Evolutionary conservation across 2,888 invertebrate genomes (phyloP), one percentile per base, ranked within the genome.

Genomic region (Iselma pallidipennis): DNA sequence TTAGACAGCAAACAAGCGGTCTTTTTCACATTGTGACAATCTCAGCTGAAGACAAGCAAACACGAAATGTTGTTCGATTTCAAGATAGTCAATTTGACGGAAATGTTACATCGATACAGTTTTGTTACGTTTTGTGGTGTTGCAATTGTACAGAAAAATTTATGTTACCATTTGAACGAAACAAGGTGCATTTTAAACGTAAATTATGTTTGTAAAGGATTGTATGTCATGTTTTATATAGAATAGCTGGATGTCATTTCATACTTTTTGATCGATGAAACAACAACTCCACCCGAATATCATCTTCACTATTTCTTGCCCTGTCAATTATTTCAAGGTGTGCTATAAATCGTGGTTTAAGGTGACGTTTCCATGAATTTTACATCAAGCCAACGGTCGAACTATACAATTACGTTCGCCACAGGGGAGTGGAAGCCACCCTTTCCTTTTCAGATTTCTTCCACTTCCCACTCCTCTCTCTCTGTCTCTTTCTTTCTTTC

Each of bases 301-400:
- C 63, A 61, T 63, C 66, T 61, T 61, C 65, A 62, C 67, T 74
- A 73, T 72, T 71, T 74, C 74, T 72, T 67, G 66, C 61, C 21
- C 69, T 74, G 77, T 78, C 77, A 77, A 77, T 77, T 78, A 78
- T 76, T 75, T 75, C 72, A 74, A 76, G 76, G 73, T 74, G 68
- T 65, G 72, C 74, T 64, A 77, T 78, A 78, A 78, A 78, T 78
- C 73, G 74, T 68, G 66, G 67, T 71, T 72, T 70, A 76, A 76
- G 74, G 75, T 76, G 77, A 76, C 76, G 71, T 71, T 67, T 72
- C 73, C 77, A 79, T 79, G 78, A 79, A 79, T 79, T 78, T 79
- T 78, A 75, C 78, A 79, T 78, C 73, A 69, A 51, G 67, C 66
- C 68, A 61, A 65, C 70, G 74, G 74, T 71, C 72, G 68, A 74